Conservation (phyloP, 2,113 vertebrate species). For the Ageneiosus marmoratus region DNA sequence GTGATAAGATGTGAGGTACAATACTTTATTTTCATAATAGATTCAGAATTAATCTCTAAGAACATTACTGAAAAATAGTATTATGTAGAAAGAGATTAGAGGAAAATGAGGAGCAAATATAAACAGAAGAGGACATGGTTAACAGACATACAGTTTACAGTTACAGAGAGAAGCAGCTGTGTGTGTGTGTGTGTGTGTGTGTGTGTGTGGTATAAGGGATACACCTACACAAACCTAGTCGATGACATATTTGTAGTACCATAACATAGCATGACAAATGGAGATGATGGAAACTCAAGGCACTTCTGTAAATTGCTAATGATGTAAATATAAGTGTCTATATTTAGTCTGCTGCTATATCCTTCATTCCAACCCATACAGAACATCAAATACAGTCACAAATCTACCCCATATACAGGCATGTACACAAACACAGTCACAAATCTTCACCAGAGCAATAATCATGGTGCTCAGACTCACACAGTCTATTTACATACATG, state of each 20-base stretch:
- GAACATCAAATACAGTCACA: neutral
- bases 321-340: neutral
- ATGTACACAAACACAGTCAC: neutral
- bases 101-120: neutral
- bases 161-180: neutral
- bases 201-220: no score
- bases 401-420: neutral
- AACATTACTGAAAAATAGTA: neutral
- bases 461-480: neutral
- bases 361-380: neutral
- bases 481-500: neutral
- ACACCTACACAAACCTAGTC: neutral
- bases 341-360: conserved; percentile 16
- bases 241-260: neutral
- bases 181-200: no score
- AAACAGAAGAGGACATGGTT: conserved; percentile 7
- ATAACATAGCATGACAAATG: no score
- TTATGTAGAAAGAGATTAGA: neutral
- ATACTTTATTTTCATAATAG: neutral
- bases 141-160: neutral
- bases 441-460: neutral
- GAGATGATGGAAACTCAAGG: neutral
- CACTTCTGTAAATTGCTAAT: neutral
- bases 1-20: neutral
- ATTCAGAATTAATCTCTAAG: no score